These are phyloP conservation scores for Malurus leucopterus DNA, from an alignment of 2,797 vertebrate genomes.

Conservation along the genomic window DNA sequence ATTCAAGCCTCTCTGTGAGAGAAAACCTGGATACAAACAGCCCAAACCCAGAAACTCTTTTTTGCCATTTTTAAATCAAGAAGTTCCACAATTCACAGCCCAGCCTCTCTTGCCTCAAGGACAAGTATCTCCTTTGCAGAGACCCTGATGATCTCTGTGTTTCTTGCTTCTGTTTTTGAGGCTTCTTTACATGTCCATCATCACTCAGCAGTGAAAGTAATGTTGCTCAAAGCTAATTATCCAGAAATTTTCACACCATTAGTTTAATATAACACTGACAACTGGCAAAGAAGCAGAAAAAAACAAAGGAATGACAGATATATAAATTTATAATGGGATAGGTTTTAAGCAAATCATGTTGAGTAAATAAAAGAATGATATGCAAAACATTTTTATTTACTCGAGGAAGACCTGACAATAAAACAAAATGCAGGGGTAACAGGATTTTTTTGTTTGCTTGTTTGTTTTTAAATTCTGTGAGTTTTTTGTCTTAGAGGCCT, in stretches of 20 bases:
- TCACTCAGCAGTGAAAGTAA: not conserved
- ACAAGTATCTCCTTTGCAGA: not conserved
- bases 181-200: not conserved
- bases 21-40: not conserved
- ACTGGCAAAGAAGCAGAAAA: not conserved
- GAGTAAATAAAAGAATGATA: not conserved
- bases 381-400: not conserved
- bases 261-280: not conserved
- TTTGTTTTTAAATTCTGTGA: not conserved
- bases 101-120: not conserved
- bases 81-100: not conserved
- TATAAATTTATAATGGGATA: not conserved
- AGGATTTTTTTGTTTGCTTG: no score
- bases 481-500: not conserved
- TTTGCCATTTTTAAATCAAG: not conserved
- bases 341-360: not conserved
- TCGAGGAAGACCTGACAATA: not conserved
- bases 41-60: accelerated
- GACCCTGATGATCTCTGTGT: not conserved
- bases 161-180: not conserved
- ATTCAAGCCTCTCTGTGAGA: not conserved
- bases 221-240: not conserved
- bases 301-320: not conserved
- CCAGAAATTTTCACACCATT: not conserved
- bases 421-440: not conserved